A percentile compares a stretch with the other conserved stretches of the same genome.
phyloP scores from a whole-genome alignment of 2,888 invertebrate species.

The Gasteruption jaculator region DNA sequence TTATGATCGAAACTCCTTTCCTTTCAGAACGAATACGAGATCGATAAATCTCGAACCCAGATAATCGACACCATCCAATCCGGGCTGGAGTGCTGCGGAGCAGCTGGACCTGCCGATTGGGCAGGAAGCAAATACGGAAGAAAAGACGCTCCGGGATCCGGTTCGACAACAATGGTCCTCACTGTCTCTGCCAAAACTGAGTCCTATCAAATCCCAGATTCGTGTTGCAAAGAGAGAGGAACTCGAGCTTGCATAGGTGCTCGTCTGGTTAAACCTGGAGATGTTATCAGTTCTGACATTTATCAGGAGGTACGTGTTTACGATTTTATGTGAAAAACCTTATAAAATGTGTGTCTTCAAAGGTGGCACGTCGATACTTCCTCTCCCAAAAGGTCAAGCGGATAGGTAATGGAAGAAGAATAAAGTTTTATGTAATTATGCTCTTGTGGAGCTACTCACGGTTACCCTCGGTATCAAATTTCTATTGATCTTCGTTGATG shows the following conservation, averaged over 20 bases:
- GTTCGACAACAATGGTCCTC: slow-evolving; percentile 54
- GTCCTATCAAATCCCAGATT: slow-evolving; percentile 59
- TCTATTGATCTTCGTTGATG: too few relatives aligned
- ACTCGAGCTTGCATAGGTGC: slow-evolving; percentile 54
- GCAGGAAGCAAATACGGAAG: slow-evolving; percentile 59
- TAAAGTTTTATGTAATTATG: too few relatives aligned
- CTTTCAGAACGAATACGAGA: slow-evolving; percentile 45
- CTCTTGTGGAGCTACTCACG: too few relatives aligned
- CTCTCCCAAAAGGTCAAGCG: too few relatives aligned
- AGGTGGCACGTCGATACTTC: too few relatives aligned
- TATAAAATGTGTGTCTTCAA: too few relatives aligned
- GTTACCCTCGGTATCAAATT: too few relatives aligned
- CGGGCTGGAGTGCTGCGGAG: slow-evolving; percentile 76
- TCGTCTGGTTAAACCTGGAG: slow-evolving; percentile 52
- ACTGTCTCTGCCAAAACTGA: slow-evolving; percentile 51
- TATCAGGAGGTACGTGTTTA: slow-evolving; percentile 57
- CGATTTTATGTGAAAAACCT: too few relatives aligned
- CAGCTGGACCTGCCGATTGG: slow-evolving; percentile 70
- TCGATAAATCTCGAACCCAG: slow-evolving; percentile 33
- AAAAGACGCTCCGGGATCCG: slow-evolving; percentile 50
- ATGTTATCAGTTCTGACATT: slow-evolving; percentile 51
- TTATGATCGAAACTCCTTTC: not conserved
- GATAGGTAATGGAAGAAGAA: too few relatives aligned
- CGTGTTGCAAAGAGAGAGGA: slow-evolving; percentile 59
- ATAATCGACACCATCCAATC: slow-evolving; percentile 42